A percentile compares a stretch with the other conserved stretches of the same genome.
Conservation (phyloP, 2,888 invertebrate genomes). For the Drosophila borborema region DNA sequence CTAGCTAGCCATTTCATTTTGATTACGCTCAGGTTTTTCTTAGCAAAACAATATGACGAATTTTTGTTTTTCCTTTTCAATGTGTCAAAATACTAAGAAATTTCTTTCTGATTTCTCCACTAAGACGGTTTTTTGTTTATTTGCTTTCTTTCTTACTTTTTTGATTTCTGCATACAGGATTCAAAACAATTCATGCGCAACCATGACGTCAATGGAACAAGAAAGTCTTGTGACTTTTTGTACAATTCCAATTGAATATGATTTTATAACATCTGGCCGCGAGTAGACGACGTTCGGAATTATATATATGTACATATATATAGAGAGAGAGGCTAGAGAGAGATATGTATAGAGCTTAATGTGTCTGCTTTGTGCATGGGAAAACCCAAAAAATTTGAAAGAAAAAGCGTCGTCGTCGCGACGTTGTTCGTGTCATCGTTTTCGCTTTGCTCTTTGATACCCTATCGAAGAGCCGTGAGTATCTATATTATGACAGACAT, state of each 20-base stretch:
- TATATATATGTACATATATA: conserved; percentile 3
- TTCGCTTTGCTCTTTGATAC: conserved; percentile 35
- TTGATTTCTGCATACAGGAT: neutral
- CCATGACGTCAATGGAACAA: conserved; percentile 34
- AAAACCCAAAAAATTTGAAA: conserved; percentile 64
- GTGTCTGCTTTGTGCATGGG: conserved; percentile 46
- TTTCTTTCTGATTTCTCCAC: neutral
- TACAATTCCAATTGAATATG: conserved; percentile 26
- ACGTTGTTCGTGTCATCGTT: conserved; percentile 34
- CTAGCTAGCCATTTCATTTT: neutral
- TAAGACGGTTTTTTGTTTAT: neutral
- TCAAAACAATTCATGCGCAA: conserved; percentile 9
- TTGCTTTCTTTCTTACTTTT: neutral
- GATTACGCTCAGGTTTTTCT: neutral
- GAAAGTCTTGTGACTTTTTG: conserved; percentile 35
- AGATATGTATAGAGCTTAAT: conserved; percentile 22
- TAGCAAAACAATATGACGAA: conserved; percentile 13
- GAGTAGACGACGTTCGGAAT: conserved; percentile 33
- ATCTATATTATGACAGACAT: conserved; percentile 1
- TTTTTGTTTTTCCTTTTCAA: conserved; percentile 10
- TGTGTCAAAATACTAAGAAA: conserved; percentile 5
- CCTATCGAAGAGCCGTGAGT: conserved; percentile 3
- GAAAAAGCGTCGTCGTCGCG: conserved; percentile 44
- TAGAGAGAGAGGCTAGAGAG: neutral
- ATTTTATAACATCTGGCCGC: conserved; percentile 42